Conservation (phyloP, 2,888 invertebrate genomes). For the Stramonita haemastoma region DNA sequence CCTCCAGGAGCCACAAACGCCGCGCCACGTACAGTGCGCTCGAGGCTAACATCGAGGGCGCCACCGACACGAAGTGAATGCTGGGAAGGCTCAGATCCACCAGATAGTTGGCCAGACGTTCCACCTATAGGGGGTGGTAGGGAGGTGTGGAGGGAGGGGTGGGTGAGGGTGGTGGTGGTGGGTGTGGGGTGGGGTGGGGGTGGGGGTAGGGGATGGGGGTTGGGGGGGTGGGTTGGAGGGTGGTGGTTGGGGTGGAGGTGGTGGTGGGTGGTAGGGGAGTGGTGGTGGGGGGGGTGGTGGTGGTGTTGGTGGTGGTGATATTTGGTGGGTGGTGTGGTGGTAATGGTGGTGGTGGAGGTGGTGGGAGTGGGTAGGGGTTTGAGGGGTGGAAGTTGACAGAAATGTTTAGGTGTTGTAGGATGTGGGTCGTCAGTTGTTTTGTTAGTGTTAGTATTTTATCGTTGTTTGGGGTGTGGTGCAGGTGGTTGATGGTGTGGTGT, state of each 20-base stretch:
- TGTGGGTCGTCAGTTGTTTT: too few relatives aligned
- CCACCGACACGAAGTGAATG: slow-evolving; percentile 55
- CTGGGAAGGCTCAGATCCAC: slow-evolving; percentile 63
- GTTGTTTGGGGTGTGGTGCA: too few relatives aligned
- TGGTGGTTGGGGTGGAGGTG: background rate
- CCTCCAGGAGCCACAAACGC: slow-evolving; percentile 46
- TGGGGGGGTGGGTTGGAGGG: background rate
- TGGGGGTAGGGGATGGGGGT: background rate
- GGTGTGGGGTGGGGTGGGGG: background rate
- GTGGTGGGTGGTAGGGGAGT: background rate
- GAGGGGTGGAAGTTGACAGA: background rate
- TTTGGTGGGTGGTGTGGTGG: too few relatives aligned
- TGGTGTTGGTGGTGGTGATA: too few relatives aligned
- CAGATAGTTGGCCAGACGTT: slow-evolving; percentile 60
- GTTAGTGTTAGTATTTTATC: too few relatives aligned
- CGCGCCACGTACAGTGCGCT: slow-evolving; percentile 64
- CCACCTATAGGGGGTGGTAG: slow-evolving; percentile 43
- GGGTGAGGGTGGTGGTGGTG: background rate
- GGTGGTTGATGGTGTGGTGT: too few relatives aligned
- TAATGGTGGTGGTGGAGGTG: background rate
- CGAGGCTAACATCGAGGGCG: slow-evolving; percentile 64
- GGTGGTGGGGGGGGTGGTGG: background rate
- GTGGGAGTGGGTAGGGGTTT: background rate
- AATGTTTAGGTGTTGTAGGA: too few relatives aligned
- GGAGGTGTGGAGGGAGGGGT: background rate